phyloP scores from a whole-genome alignment of 2,113 vertebrate genomes.

The Odocoileus virginianus region DNA sequence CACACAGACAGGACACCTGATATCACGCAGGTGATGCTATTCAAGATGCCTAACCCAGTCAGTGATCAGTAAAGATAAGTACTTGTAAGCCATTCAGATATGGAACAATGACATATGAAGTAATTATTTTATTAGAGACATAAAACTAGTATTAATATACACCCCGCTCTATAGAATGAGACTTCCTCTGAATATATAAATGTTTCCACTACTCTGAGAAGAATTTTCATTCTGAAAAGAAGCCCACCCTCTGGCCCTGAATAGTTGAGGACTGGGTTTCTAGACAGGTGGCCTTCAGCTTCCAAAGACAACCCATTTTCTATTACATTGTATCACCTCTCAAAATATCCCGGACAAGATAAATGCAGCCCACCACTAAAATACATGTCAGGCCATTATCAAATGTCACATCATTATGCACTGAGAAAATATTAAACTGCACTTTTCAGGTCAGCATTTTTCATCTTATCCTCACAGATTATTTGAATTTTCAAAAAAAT shows the following conservation, averaged over 20 bases:
- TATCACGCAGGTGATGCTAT: not conserved
- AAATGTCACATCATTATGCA: not conserved
- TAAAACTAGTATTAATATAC: not conserved
- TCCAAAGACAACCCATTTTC: conserved; percentile 15
- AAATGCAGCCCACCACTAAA: not conserved
- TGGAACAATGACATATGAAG: not conserved
- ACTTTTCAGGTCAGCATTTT: conserved; percentile 38
- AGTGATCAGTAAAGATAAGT: not conserved
- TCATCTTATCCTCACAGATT: not conserved
- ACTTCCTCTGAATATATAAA: not conserved
- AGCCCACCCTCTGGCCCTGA: not conserved
- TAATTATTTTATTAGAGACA: not conserved
- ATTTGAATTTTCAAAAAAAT: conserved; percentile 57
- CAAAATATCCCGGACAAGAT: not conserved
- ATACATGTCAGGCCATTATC: not conserved
- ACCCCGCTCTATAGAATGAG: not conserved
- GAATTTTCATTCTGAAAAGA: not conserved
- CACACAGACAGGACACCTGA: not conserved
- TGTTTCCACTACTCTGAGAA: not conserved
- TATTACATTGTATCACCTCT: not conserved
- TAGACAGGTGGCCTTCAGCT: not conserved
- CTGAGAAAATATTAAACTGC: conserved; percentile 16
- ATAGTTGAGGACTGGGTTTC: not conserved
- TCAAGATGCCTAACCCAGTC: not conserved
- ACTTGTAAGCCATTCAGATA: not conserved